Percentiles rank a stretch among this genome's conserved stretches.
Evolutionary conservation across 2,797 vertebrate genomes (phyloP).

Genomic region (Alectoris magna): DNA sequence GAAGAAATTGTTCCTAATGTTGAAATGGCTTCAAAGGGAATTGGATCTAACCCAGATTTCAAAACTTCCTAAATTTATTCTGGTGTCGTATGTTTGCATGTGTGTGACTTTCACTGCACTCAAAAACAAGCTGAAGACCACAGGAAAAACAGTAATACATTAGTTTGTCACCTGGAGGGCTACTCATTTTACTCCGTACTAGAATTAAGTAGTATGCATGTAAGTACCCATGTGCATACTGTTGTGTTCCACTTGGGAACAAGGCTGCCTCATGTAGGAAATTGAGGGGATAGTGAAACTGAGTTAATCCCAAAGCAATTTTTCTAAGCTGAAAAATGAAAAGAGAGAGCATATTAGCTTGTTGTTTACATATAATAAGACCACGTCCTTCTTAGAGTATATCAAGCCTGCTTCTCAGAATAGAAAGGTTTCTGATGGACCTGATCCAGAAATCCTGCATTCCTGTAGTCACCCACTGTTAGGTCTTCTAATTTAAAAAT

Average conservation of each 20-base stretch:
- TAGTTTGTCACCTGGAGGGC: not conserved
- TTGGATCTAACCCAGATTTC: too few relatives aligned
- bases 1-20: too few relatives aligned
- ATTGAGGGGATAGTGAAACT: not conserved
- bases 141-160: not conserved
- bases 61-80: too few relatives aligned
- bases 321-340: not conserved
- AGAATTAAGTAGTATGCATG: not conserved
- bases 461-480: not conserved
- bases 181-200: not conserved
- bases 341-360: not conserved
- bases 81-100: too few relatives aligned
- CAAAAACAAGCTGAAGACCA: not conserved
- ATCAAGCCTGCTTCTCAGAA: not conserved
- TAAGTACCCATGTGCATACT: not conserved
- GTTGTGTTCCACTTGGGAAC: not conserved
- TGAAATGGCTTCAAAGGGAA: too few relatives aligned
- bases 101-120: not conserved
- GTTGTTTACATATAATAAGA: not conserved
- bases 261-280: not conserved
- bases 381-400: not conserved
- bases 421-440: not conserved
- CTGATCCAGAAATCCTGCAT: not conserved
- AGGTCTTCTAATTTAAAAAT: not conserved
- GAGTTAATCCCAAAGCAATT: not conserved